Evolutionary conservation across 2,888 invertebrate species (phyloP), one percentile per base, ranked within the genome.

Genomic region (Aproaerema taeniolella): DNA sequence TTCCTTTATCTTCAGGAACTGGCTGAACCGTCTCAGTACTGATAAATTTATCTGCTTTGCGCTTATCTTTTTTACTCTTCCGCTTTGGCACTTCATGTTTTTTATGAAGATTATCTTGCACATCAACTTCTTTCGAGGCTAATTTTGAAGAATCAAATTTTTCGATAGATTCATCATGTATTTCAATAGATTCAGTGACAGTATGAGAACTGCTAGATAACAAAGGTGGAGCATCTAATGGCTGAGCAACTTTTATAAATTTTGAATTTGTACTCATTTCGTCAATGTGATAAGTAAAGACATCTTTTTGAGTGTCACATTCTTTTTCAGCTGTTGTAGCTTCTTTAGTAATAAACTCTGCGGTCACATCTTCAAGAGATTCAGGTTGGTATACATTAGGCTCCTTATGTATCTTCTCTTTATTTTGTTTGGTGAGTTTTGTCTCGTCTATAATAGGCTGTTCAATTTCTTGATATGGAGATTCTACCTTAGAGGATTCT

Each of bases 341-440:
- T 15, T 35, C 26, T 15, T 35, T 26, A 16, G 14, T 20, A 35
- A 35, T 28, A 28, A 35, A 28, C 8, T 26, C 35, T 1, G 28
- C 10, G n/a, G 26, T 28, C 8, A 35, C 10, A 28, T 35, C 35
- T 35, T 15, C 8, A 4, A 10, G 7, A 12, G 5, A n/a, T 11
- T 31, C 30, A n/a, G 15, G 25, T 16, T 49, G 49, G n/a, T 40
- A n/a, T n/a, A n/a, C 29, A 11, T 50, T 43, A 17, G 44, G 37
- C 26, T 42, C 47, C 47, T 64, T 64, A 29, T 44, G 41, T 35
- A 45, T 51, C 49, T 54, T 57, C 45, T 54, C 55, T 47, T 47
- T 64, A 51, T 46, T 17, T 47, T 53, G n/a, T 26, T 14, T 15
- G 6, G 3, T 14, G 16, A 14, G 20, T 24, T 25, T 15, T 8